Conservation (phyloP, 2,888 invertebrate species). For the Drosophila greeni region DNA sequence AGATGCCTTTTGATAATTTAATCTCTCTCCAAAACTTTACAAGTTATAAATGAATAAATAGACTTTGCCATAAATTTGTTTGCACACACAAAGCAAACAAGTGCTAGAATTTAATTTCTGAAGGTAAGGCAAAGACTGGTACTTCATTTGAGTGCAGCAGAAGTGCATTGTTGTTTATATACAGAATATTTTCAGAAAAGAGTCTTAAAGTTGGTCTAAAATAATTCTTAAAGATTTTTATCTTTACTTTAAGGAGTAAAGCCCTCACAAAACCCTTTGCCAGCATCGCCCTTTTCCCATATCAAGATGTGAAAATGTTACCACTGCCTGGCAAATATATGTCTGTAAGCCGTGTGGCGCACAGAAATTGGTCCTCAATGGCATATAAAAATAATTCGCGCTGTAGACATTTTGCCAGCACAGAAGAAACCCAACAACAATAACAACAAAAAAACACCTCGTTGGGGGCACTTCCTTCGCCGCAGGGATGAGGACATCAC, state of each 20-base stretch:
- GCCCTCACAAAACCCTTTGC: background rate
- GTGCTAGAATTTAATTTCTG: background rate
- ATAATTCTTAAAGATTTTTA: no score
- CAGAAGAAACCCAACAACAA: conserved; percentile 40
- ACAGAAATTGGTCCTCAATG: conserved; percentile 66
- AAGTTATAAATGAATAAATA: conserved; percentile 8
- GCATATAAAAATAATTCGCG: conserved; percentile 70
- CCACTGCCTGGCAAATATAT: conserved; percentile 27
- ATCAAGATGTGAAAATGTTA: conserved; percentile 55
- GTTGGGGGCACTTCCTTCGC: background rate
- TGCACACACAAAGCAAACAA: conserved; percentile 2
- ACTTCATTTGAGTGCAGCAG: background rate
- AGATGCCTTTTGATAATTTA: background rate
- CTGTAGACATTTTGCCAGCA: conserved; percentile 66
- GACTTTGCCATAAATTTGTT: background rate
- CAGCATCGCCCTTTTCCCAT: background rate
- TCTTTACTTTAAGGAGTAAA: background rate
- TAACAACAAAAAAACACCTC: background rate
- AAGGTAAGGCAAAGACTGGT: background rate
- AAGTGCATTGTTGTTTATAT: background rate
- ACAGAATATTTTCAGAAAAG: background rate
- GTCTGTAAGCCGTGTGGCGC: conserved; percentile 12
- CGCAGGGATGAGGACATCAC: conserved; percentile 46
- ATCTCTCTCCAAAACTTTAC: background rate
- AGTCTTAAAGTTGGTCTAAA: background rate